Conservation (phyloP, 2,888 invertebrate genomes). For the Megaustenia siamemsis region DNA sequence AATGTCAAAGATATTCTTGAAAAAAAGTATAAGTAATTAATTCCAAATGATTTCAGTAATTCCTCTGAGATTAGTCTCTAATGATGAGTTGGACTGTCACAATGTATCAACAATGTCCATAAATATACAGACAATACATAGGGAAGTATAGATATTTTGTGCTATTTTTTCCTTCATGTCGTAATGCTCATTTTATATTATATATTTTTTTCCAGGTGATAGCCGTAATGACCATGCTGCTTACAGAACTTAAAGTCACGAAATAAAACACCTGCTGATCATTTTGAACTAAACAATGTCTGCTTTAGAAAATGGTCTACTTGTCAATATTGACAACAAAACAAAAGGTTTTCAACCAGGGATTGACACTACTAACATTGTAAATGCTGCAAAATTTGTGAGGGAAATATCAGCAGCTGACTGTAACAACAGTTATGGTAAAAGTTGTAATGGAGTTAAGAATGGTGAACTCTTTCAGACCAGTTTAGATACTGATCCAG, state of each 20-base stretch:
- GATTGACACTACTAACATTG: conserved; percentile 15
- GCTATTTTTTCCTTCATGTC: no score
- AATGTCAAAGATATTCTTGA: no score
- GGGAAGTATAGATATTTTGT: no score
- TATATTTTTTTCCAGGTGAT: no score
- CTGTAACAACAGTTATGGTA: neutral
- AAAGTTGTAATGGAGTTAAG: conserved; percentile 5
- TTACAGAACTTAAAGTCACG: neutral
- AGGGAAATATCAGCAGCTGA: neutral
- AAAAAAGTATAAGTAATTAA: no score
- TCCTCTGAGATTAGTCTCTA: no score
- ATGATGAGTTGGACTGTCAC: no score
- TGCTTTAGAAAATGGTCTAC: conserved; percentile 8
- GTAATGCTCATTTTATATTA: no score
- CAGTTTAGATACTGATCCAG: neutral
- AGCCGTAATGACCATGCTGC: no score
- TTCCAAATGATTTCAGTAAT: no score
- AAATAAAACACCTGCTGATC: neutral
- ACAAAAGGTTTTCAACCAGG: neutral
- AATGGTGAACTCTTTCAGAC: neutral
- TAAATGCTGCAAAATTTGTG: neutral
- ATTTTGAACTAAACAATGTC: neutral
- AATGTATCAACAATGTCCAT: no score
- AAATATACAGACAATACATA: no score
- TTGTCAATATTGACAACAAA: neutral